These are phyloP conservation scores for Bryconaethiops microstoma DNA, from an alignment of 2,797 vertebrate genomes.

Conservation along the genomic window DNA sequence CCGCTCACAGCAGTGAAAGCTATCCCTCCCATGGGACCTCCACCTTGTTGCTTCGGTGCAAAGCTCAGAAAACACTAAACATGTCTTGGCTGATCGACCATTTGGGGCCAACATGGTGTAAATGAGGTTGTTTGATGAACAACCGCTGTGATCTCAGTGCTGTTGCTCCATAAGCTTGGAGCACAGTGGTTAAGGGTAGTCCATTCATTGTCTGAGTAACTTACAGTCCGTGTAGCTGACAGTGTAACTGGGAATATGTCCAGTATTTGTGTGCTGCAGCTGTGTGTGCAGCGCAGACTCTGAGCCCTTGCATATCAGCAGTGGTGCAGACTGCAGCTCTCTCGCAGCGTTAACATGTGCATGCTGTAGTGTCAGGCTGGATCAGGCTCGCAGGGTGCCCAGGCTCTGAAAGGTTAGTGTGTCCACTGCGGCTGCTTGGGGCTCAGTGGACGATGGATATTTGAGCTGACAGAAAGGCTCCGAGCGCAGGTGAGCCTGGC, in stretches of 20 bases:
- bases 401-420: slow-evolving; percentile 70
- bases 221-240: neutral
- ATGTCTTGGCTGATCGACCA: no score
- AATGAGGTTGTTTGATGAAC: no score
- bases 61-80: no score
- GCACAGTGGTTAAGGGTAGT: neutral
- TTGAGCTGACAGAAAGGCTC: slow-evolving; percentile 69
- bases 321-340: slow-evolving; percentile 10
- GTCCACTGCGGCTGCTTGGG: slow-evolving; percentile 35
- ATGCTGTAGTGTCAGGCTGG: slow-evolving; percentile 66
- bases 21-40: no score
- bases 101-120: no score
- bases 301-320: neutral
- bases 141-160: no score
- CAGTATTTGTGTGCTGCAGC: neutral
- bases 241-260: neutral
- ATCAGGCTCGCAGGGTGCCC: slow-evolving; percentile 65
- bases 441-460: slow-evolving; percentile 61
- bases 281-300: neutral
- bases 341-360: slow-evolving; percentile 66
- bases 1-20: no score
- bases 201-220: neutral
- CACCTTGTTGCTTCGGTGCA: no score
- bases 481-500: slow-evolving; percentile 72
- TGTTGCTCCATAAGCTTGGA: neutral